Evolutionary conservation across 2,888 invertebrate genomes (phyloP).

Genomic region (Napeogenes sylphis): DNA sequence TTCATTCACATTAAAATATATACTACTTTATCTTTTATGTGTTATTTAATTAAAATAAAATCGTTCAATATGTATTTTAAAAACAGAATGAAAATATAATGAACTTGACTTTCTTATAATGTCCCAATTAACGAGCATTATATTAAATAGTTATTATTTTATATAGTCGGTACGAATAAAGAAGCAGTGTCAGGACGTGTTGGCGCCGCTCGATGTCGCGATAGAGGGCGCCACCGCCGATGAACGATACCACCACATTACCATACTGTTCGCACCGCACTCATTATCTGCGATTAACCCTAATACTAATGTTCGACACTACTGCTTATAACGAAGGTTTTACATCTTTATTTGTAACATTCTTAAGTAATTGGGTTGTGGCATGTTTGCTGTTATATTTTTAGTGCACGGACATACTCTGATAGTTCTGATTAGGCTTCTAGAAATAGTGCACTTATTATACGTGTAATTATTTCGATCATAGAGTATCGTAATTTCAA

Average conservation of each 20-base stretch:
- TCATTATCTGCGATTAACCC: constrained; percentile 54
- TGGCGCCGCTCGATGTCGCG: constrained; percentile 65
- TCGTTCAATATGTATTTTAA: no score
- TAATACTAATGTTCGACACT: constrained; percentile 39
- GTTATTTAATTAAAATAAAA: no score
- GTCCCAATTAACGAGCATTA: no score
- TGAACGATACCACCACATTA: constrained; percentile 57
- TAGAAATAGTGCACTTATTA: no score
- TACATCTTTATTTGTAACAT: constrained; percentile 3
- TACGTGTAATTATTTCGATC: no score
- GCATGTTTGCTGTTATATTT: neutral
- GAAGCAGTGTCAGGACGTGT: constrained; percentile 29
- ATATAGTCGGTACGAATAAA: constrained; percentile 17
- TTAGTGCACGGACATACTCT: neutral
- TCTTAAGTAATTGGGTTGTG: neutral
- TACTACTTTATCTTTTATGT: neutral
- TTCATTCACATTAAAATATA: neutral
- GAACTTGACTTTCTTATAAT: no score
- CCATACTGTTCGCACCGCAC: constrained; percentile 60
- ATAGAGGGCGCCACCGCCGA: constrained; percentile 61
- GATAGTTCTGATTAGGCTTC: neutral
- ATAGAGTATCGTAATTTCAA: no score
- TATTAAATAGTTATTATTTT: constrained; percentile 10
- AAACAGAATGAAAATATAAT: no score
- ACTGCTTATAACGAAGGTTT: constrained; percentile 12